Conservation (phyloP, 2,888 invertebrate species). For the Aphelenchoides bicaudatus region DNA sequence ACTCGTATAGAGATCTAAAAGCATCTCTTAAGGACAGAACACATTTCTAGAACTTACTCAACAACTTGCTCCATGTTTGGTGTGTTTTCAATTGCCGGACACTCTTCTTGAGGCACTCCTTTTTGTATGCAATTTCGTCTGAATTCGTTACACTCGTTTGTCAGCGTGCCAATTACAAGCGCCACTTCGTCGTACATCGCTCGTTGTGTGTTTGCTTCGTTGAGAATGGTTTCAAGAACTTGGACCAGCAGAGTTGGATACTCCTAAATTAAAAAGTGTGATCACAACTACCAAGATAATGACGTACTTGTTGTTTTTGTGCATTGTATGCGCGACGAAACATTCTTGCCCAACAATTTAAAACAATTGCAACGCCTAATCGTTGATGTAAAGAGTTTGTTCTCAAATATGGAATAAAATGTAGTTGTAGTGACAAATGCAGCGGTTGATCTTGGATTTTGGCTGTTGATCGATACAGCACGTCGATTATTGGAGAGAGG, state of each 20-base stretch:
- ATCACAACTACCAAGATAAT: background rate
- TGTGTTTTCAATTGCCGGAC: conserved; percentile 15
- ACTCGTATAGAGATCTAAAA: conserved; percentile 12
- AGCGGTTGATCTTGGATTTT: conserved; percentile 32
- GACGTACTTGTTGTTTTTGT: conserved; percentile 14
- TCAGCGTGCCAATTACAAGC: conserved; percentile 27
- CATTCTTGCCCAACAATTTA: conserved; percentile 45
- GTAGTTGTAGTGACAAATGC: conserved; percentile 39
- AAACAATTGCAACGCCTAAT: conserved; percentile 43
- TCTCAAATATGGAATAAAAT: conserved; percentile 44
- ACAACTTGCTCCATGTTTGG: conserved; percentile 29
- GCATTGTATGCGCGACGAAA: conserved; percentile 24
- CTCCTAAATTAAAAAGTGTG: background rate
- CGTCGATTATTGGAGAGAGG: conserved; percentile 45
- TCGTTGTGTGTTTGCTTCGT: conserved; percentile 1
- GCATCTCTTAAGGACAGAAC: background rate
- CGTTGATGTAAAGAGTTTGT: conserved; percentile 45
- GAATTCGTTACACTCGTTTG: conserved; percentile 53
- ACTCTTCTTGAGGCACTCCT: conserved; percentile 37
- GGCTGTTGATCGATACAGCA: conserved; percentile 20
- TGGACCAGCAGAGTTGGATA: conserved; percentile 18
- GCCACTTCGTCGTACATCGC: conserved; percentile 28
- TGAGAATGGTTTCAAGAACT: conserved; percentile 19
- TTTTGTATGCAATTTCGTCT: conserved; percentile 44
- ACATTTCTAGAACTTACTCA: conserved; percentile 15